Evolutionary conservation across 2,113 vertebrate species (phyloP).

Genomic region (Eclectus roratus): DNA sequence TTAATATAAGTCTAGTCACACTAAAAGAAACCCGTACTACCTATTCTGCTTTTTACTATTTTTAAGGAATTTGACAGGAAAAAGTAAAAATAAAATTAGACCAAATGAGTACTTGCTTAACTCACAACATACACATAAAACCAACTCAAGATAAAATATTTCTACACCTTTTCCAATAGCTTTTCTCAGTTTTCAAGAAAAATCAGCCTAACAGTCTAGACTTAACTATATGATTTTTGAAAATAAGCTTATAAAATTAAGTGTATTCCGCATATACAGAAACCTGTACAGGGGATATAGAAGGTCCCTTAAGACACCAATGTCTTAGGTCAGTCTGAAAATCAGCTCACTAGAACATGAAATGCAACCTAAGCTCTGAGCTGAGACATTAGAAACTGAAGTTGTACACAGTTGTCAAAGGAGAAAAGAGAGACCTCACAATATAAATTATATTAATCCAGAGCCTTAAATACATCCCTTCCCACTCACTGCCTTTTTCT

Average conservation of each 20-base stretch:
- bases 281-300: neutral
- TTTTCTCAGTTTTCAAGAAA: neutral
- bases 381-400: neutral
- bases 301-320: neutral
- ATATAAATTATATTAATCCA: neutral
- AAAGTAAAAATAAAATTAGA: neutral
- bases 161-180: neutral
- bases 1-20: neutral
- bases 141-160: neutral
- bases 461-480: neutral
- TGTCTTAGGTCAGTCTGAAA: neutral
- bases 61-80: neutral
- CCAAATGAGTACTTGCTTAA: neutral
- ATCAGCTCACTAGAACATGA: neutral
- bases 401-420: neutral
- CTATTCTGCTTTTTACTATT: neutral
- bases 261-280: neutral
- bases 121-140: neutral
- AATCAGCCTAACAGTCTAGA: neutral
- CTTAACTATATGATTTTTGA: neutral
- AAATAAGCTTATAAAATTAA: neutral
- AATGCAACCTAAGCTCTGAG: neutral
- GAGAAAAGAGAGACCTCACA: neutral
- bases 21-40: neutral
- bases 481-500: rapidly evolving